Evolutionary conservation across 1,140 invertebrate species (phyloP), one percentile per base, ranked within the genome.

Genomic region (Aphelinus certus): DNA sequence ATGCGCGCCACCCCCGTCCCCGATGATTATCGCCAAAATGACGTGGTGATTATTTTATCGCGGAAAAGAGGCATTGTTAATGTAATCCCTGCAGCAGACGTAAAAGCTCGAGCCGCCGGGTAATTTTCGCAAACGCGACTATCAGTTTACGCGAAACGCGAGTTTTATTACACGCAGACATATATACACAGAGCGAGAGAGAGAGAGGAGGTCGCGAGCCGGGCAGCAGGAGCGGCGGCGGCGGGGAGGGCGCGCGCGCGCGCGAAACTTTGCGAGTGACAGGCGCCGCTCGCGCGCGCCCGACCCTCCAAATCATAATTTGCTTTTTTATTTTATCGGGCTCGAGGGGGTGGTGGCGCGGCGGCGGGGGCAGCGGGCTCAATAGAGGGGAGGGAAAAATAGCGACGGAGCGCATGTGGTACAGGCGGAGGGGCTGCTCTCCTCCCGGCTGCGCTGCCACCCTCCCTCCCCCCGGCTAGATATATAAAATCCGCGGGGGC

Each of bases 401-500:
- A 47, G 67, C 65, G 72, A 58, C 72, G 46, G 67, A 71, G 67
- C 26, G 57, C 4, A 46, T 42, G 53, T 47, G 71, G 7, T 7
- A 26, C 48, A 2, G 47, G 66, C 42, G 51, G 47, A 45, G 66
- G 43, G 66, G 65, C 53, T 4, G 51, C 51, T 48, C 65, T 45
- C 47, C 55, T 48, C 62, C 62, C 10, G 45, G 45, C 9, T 26
- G 7, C 46, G 61, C 61, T 3, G 45, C 43, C 9, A 6, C 47
- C 60, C 71, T 53, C 48, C 63, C 79, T 78, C 78, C 79, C 79
- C 78, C 79, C 80, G 81, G 82, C 80, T 83, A 84, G 84, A 86
- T 87, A 88, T 26, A 26, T 87, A 87, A 88, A 88, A 87, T 85
- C 84, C 86, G 82, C 26, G 26, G 26, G 26, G 26, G 26, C 26